Evolutionary conservation across 2,797 vertebrate genomes (phyloP).

Genomic region (Tinamus major): DNA sequence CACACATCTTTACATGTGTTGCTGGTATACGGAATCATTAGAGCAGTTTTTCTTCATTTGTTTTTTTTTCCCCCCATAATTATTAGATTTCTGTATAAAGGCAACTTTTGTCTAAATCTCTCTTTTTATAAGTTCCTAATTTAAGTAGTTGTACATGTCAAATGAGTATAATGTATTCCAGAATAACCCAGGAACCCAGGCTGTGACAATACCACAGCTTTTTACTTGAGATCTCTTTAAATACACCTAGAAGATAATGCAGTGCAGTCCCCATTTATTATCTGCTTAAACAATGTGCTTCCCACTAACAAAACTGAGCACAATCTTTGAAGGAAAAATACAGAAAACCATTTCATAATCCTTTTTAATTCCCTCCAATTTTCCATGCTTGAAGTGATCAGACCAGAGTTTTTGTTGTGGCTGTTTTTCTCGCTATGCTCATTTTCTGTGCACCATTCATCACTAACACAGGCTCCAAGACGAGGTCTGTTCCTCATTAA

Average conservation of each 20-base stretch:
- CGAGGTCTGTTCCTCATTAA: background rate
- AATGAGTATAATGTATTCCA: background rate
- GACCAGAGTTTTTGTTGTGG: background rate
- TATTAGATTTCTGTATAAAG: background rate
- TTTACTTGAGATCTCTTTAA: background rate
- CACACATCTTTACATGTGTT: background rate
- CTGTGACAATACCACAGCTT: background rate
- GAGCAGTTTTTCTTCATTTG: background rate
- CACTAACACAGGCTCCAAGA: background rate
- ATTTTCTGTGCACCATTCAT: background rate
- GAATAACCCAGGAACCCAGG: accelerated
- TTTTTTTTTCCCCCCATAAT: background rate
- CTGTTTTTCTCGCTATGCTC: background rate
- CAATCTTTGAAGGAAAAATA: conserved; percentile 16
- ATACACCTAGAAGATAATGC: background rate
- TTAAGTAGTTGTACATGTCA: background rate
- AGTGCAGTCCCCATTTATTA: background rate
- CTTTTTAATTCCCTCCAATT: conserved; percentile 1
- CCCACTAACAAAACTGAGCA: background rate
- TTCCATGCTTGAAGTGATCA: conserved; percentile 16
- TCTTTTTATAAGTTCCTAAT: background rate
- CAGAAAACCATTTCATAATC: background rate
- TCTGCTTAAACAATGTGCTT: conserved; percentile 7
- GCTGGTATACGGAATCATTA: background rate
- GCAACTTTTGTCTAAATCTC: background rate